Evolutionary conservation across 2,113 vertebrate genomes (phyloP).

Genomic region (Burhinus bistriatus): DNA sequence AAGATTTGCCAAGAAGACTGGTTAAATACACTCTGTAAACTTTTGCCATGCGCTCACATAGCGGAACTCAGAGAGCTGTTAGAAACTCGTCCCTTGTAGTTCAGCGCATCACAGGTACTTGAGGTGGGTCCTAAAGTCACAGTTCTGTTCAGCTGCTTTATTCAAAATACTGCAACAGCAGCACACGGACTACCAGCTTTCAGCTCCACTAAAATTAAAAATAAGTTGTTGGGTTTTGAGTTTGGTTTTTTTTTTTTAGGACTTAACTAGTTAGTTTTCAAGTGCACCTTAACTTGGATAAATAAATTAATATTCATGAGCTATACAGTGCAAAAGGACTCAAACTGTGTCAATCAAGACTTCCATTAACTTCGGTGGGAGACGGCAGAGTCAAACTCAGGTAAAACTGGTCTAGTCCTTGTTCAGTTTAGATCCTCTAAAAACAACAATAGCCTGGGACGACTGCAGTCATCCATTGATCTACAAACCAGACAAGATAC

Average conservation of each 20-base stretch:
- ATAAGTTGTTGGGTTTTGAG: not conserved
- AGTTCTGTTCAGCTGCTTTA: not conserved
- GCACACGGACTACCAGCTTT: not conserved
- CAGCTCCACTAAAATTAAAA: not conserved
- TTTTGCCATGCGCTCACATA: not conserved
- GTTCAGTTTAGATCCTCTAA: not conserved
- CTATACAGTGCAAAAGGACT: not conserved
- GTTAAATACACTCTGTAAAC: not conserved
- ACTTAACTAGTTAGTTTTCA: not conserved
- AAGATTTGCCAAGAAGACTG: not conserved
- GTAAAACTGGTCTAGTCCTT: not conserved
- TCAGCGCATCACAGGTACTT: not conserved
- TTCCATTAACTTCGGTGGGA: not conserved
- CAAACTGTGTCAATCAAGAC: not conserved
- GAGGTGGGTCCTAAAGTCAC: not conserved
- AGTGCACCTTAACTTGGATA: not conserved
- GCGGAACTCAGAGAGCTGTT: not conserved
- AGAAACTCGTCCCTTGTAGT: accelerated
- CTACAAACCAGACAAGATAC: not conserved
- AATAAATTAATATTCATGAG: not conserved
- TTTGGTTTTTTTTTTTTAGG: not conserved
- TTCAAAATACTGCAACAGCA: not conserved
- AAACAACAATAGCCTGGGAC: not conserved
- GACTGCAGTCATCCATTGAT: not conserved
- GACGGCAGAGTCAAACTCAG: not conserved